phyloP scores from a whole-genome alignment of 2,888 invertebrate species.

The Hanleya hanleyi region DNA sequence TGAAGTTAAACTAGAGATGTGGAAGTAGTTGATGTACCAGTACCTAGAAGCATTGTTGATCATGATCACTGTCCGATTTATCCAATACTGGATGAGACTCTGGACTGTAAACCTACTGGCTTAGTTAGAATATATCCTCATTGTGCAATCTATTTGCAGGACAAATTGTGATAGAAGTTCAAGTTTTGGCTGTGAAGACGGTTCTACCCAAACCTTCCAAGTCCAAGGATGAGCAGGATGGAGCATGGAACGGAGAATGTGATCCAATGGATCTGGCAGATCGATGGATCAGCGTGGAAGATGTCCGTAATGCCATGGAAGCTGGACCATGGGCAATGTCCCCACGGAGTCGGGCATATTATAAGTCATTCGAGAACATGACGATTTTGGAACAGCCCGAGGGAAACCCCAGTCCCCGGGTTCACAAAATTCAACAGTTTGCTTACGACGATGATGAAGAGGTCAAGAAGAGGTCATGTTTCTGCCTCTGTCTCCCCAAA shows the following conservation, averaged over 20 bases:
- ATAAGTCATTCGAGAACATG: slow-evolving; percentile 62
- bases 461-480: slow-evolving; percentile 42
- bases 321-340: slow-evolving; percentile 26
- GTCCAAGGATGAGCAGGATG: slow-evolving; percentile 40
- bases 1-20: too few relatives aligned
- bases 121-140: too few relatives aligned
- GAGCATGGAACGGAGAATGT: slow-evolving; percentile 10
- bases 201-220: slow-evolving; percentile 43
- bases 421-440: slow-evolving; percentile 16
- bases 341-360: slow-evolving; percentile 47
- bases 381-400: slow-evolving; percentile 42
- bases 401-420: slow-evolving; percentile 3
- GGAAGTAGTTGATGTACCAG: too few relatives aligned
- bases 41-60: too few relatives aligned
- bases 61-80: too few relatives aligned
- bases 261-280: neutral
- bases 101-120: too few relatives aligned
- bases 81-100: too few relatives aligned
- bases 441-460: slow-evolving; percentile 34
- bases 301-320: slow-evolving; percentile 7
- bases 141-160: too few relatives aligned
- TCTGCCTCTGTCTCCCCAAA: slow-evolving; percentile 53
- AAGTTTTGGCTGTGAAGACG: slow-evolving; percentile 59
- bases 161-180: slow-evolving; percentile 61
- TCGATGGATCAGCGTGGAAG: slow-evolving; percentile 9